Base-by-base conservation (phyloP, 2,797 vertebrate genomes). In the Micromesistius poutassou region DNA sequence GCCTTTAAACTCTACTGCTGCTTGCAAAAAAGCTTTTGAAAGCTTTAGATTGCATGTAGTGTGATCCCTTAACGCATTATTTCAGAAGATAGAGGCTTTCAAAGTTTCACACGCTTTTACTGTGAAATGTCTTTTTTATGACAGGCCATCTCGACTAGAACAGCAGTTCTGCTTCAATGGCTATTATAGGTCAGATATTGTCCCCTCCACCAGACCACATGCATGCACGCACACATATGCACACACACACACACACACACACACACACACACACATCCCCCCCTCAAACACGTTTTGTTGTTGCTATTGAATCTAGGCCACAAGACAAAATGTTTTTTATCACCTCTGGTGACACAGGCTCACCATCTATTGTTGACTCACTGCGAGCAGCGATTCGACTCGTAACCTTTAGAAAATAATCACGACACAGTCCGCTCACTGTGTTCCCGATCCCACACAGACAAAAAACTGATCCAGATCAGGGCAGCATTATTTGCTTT, bases 301-400 rank as follows among this genome's bases (percentile, higher is more conserved):
- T 90, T 90, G 85, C 84, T 83, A 87, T 87, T 85, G 81, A 89
- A 88, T 89, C 80, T 74, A 80, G 79, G 82, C 84, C 85, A 86
- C 74, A 84, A 76, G 77, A 77, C 30, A 74, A 62, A 38, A 36
- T 42, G 30, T 82, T 81, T 81, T 84, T 74, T 42, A 86, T 83
- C 87, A 81, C 85, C 74, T 88, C 85, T 85, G 86, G 89, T 76
- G 81, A 33, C 36, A 74, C 76, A 76, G 89, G 84, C 87, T 82
- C 84, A 84, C 86, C 87, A 89, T 83, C 83, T 30, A 75, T 87
- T 90, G 89, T 89, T 88, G 87, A 90, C 89, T 88, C 85, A 90
- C 86, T 85, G 87, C 86, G 86, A 79, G 70, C 80, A 71, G 82
- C 88, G 79, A 82, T 84, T 84, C 72, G 77, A 81, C 82, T 80